Evolutionary conservation across 2,113 vertebrate genomes (phyloP), one percentile per base, ranked within the genome.

Genomic region (Cyprinus carpio): DNA sequence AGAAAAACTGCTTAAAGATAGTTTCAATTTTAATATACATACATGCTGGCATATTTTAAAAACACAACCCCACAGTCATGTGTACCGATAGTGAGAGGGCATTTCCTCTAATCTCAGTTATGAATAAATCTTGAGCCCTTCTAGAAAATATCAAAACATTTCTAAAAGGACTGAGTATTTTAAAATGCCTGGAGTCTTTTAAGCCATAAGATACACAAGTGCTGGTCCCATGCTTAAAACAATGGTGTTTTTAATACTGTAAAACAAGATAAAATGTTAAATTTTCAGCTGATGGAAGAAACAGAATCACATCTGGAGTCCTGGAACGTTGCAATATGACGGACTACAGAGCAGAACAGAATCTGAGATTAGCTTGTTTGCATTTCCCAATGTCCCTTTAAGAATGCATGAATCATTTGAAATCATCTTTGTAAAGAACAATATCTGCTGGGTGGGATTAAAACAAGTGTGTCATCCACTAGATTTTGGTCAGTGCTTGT

Each of bases 401-500:
- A 54, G 51, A 85, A 86, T 51, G 51, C 67, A 40, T 75, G 46
- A 87, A 71, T 83, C n/a, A 71, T 23, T 58, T 54, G 69, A 80
- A 80, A 46, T 54, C 49, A 67, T 51, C 58, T 56, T 34, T 72
- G 54, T 46, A 43, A 79, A 84, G 56, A 65, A 58, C 27, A 69
- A 87, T 91, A 60, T 60, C 56, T 60, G 90, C 90, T 91, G 91
- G 88, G 90, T 75, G 91, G 90, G 88, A 81, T 92, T 91, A 95
- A 95, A 95, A 93, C 89, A 91, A 92, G 92, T 87, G 91, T 56
- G 31, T 85, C 3, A 65, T 85, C 86, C 89, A 91, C 90, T 91
- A 85, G 88, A 6, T 37, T 72, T 60, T 77, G 64, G 89, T 95
- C 94, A 95, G 94, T 95, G 95, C 89, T 95, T 95, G 92, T 94